These are phyloP conservation scores for Daboia siamensis DNA, from an alignment of 2,113 vertebrate species.

Conservation along the genomic window DNA sequence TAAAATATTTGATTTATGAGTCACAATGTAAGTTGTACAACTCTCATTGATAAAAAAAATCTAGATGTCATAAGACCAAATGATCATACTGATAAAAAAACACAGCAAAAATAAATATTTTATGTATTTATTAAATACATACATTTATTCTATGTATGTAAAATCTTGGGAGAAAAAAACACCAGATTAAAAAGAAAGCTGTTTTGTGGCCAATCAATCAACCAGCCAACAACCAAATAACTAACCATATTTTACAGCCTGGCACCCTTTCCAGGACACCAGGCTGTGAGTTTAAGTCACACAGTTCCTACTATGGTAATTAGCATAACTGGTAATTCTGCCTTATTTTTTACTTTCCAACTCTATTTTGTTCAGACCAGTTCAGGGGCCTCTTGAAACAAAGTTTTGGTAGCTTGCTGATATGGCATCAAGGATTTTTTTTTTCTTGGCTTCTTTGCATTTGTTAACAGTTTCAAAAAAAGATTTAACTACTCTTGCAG, in stretches of 20 bases:
- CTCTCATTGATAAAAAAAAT: not conserved
- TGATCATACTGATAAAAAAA: not conserved
- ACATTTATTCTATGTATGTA: not conserved
- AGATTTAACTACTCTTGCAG: not conserved
- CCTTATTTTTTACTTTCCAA: not conserved
- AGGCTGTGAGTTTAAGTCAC: not conserved
- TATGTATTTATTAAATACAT: not conserved
- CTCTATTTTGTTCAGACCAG: not conserved
- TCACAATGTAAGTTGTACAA: not conserved
- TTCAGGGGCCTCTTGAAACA: not conserved
- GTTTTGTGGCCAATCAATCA: not conserved
- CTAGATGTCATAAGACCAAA: not conserved
- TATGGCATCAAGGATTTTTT: not conserved
- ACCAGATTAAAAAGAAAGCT: not conserved
- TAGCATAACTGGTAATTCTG: not conserved
- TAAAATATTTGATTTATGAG: not conserved
- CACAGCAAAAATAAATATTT: not conserved
- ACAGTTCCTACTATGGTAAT: not conserved
- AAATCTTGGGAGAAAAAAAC: not conserved
- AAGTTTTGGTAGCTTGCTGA: not conserved
- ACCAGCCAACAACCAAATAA: not conserved
- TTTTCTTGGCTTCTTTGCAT: not conserved
- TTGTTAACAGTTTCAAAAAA: not conserved
- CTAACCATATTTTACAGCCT: not conserved
- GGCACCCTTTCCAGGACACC: not conserved